phyloP scores from a whole-genome alignment of 2,797 vertebrate genomes.

The Characodon lateralis region DNA sequence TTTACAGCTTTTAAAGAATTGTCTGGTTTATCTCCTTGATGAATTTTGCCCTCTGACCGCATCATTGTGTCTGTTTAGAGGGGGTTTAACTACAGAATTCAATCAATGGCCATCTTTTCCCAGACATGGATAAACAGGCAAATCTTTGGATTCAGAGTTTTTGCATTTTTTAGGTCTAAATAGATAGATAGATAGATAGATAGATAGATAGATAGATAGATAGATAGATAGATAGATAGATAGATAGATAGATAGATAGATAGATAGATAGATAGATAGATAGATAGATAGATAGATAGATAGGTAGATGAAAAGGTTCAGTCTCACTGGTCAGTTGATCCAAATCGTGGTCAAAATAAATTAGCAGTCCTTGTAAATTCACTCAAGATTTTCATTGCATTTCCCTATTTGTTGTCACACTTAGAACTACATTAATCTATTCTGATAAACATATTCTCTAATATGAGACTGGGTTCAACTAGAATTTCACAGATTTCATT shows the following conservation, averaged over 20 bases:
- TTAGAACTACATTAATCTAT: not conserved
- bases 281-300: too few species aligned
- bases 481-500: not conserved
- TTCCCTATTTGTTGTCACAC: not conserved
- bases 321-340: not conserved
- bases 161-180: not conserved
- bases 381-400: not conserved
- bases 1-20: constrained; percentile 16
- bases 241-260: too few species aligned
- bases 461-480: not conserved
- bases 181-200: too few species aligned
- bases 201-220: too few species aligned
- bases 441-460: not conserved
- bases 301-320: not conserved
- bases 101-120: not conserved
- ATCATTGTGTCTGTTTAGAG: constrained; percentile 51
- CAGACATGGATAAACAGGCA: not conserved
- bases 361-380: not conserved
- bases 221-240: too few species aligned
- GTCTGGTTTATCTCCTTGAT: constrained; percentile 67
- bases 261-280: too few species aligned
- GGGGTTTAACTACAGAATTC: constrained; percentile 30
- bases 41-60: constrained; percentile 67
- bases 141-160: not conserved
- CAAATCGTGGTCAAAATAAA: not conserved